These are phyloP conservation scores for Dermolepida albohirtum DNA, from an alignment of 2,888 invertebrate genomes.

Conservation along the genomic window DNA sequence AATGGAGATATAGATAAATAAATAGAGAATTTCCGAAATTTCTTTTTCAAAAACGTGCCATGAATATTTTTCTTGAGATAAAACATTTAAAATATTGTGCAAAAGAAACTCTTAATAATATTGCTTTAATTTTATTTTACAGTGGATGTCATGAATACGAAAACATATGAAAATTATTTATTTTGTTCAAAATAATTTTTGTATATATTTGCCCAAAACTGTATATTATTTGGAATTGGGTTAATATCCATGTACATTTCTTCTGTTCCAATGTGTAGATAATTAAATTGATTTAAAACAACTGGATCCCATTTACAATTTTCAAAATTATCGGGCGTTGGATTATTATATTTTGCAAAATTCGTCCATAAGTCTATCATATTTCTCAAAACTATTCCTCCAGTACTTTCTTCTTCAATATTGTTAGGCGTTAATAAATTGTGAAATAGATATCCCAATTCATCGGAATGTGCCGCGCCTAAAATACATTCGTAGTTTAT, in stretches of 20 bases:
- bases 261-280: slow-evolving; percentile 31
- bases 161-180: no score
- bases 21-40: no score
- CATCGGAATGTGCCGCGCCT: slow-evolving; percentile 35
- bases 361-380: slow-evolving; percentile 41
- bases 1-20: no score
- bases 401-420: slow-evolving; percentile 18
- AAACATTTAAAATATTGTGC: no score
- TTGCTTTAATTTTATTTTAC: no score
- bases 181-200: slow-evolving; percentile 17
- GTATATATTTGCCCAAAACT: slow-evolving; percentile 31
- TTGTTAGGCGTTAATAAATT: neutral
- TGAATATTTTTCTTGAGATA: no score
- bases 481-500: neutral
- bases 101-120: no score
- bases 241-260: neutral
- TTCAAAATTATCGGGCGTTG: slow-evolving; percentile 22
- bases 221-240: slow-evolving; percentile 2
- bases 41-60: no score
- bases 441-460: slow-evolving; percentile 28
- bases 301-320: slow-evolving; percentile 32
- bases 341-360: slow-evolving; percentile 37
- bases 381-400: slow-evolving; percentile 1
- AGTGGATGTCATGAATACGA: no score
- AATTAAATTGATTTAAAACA: slow-evolving; percentile 22